Conservation (phyloP, 2,888 invertebrate species). For the Morinoia aosen region DNA sequence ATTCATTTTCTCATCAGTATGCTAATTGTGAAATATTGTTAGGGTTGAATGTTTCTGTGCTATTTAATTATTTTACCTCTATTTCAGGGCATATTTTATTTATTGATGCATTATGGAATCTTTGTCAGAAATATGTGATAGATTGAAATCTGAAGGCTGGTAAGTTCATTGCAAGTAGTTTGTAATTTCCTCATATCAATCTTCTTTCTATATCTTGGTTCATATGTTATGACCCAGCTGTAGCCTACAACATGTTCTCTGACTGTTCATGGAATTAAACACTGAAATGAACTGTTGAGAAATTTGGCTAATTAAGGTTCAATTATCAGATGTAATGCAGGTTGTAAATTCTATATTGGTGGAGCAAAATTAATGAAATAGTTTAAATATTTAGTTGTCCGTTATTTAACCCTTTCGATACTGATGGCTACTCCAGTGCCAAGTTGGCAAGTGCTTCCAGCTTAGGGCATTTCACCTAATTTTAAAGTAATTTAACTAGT, state of each 20-base stretch:
- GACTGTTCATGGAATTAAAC: not conserved
- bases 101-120: not conserved
- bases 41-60: too few relatives aligned
- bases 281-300: not conserved
- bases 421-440: too few relatives aligned
- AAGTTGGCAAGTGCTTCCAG: too few relatives aligned
- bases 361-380: not conserved
- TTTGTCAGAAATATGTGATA: not conserved
- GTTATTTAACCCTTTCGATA: too few relatives aligned
- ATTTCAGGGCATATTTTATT: not conserved
- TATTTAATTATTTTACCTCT: not conserved
- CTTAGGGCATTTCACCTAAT: too few relatives aligned
- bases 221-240: not conserved
- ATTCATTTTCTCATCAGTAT: too few relatives aligned
- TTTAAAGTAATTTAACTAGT: too few relatives aligned
- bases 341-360: not conserved
- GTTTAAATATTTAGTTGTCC: not conserved
- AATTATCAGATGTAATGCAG: not conserved
- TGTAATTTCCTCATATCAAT: not conserved
- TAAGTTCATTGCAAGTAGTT: not conserved
- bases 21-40: too few relatives aligned
- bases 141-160: slow-evolving; percentile 19
- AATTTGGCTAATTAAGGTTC: not conserved
- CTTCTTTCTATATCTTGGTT: not conserved
- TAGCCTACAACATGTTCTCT: not conserved